These are phyloP conservation scores for Protaetia brevitarsis DNA, from an alignment of 1,140 invertebrate species.

Conservation along the genomic window DNA sequence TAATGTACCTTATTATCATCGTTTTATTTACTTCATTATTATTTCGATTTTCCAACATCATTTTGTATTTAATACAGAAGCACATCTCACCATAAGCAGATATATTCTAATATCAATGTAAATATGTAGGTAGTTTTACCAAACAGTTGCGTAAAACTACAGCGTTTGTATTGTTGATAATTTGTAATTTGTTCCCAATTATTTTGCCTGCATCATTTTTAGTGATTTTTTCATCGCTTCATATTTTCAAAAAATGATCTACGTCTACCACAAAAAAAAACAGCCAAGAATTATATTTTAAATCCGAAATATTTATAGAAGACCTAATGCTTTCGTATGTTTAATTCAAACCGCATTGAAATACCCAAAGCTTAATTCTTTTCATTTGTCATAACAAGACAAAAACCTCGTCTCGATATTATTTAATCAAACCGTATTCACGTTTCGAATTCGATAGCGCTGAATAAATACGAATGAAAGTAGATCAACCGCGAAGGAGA, in stretches of 20 bases:
- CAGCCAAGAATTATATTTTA: slow-evolving; percentile 7
- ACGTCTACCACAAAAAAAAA: no score
- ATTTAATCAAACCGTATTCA: not conserved
- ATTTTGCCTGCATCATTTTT: not conserved
- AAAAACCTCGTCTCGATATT: no score
- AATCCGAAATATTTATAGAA: no score
- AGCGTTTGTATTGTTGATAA: not conserved
- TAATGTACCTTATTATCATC: not conserved
- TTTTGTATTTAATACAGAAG: not conserved
- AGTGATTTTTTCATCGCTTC: not conserved
- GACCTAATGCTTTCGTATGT: no score
- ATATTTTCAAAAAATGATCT: not conserved
- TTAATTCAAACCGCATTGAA: no score
- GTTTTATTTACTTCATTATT: not conserved
- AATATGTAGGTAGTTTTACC: not conserved
- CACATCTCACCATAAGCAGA: slow-evolving; percentile 2
- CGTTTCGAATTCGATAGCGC: not conserved
- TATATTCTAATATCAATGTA: not conserved
- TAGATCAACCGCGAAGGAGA: not conserved
- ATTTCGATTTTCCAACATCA: not conserved
- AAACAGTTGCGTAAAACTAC: not conserved
- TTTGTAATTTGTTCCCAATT: not conserved
- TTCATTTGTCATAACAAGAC: no score
- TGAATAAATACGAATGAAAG: not conserved
- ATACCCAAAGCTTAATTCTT: no score